Conservation (phyloP, 2,797 vertebrate genomes). For the Melanotaenia boesemani region DNA sequence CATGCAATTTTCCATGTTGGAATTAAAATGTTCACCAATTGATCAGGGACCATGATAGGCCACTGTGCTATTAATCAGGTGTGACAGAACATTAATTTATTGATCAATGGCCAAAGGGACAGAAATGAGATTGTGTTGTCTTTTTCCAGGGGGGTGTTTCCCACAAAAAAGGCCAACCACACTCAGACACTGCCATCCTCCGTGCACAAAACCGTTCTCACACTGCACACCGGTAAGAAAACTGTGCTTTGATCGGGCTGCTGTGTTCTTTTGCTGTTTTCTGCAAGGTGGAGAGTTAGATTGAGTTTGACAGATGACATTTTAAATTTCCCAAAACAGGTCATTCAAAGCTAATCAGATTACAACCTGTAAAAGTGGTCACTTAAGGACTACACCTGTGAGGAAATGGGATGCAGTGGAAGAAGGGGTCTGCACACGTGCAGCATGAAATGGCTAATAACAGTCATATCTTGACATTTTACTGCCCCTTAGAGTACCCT, state of each 20-base stretch:
- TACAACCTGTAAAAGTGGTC: slow-evolving; percentile 41
- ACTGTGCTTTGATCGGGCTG: slow-evolving; percentile 19
- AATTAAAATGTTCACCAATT: slow-evolving; percentile 81
- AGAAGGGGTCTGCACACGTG: background rate
- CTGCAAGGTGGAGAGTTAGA: slow-evolving; percentile 13
- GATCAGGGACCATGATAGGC: slow-evolving; percentile 76
- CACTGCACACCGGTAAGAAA: slow-evolving; percentile 94
- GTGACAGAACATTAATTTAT: slow-evolving; percentile 76
- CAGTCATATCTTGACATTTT: slow-evolving; percentile 47
- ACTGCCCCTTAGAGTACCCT: slow-evolving; percentile 74
- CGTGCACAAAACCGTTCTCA: slow-evolving; percentile 95
- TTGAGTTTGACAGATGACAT: slow-evolving; percentile 54
- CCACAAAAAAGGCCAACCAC: slow-evolving; percentile 86
- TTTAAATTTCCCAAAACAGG: slow-evolving; percentile 48
- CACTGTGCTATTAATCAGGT: slow-evolving; percentile 77
- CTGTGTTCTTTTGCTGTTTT: slow-evolving; percentile 25
- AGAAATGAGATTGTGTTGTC: slow-evolving; percentile 58
- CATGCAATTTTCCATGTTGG: slow-evolving; percentile 81
- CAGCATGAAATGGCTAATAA: slow-evolving; percentile 25
- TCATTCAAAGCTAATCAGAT: slow-evolving; percentile 46
- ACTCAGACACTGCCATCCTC: slow-evolving; percentile 90
- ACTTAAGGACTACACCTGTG: slow-evolving; percentile 26
- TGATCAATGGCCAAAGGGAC: slow-evolving; percentile 72
- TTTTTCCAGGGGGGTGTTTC: slow-evolving; percentile 91
- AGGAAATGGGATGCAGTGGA: background rate